A percentile compares a stretch with the other conserved stretches of the same genome.
phyloP scores from a whole-genome alignment of 2,888 invertebrate genomes.

The Notodonta ziczac region DNA sequence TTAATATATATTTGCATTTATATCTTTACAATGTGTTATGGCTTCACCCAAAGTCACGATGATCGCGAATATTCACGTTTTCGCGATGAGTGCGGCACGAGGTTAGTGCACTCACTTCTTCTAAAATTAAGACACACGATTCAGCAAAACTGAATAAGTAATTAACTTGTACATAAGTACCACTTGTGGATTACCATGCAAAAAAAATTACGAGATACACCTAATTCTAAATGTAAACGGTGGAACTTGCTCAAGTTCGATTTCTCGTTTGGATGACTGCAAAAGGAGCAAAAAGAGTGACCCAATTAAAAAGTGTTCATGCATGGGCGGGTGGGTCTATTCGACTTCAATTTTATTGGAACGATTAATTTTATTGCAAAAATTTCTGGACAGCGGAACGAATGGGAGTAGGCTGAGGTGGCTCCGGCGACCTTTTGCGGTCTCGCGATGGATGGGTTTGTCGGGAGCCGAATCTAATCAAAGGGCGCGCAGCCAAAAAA shows the following conservation, averaged over 20 bases:
- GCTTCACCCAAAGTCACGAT: no score
- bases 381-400: conserved; percentile 82
- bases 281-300: conserved; percentile 74
- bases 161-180: no score
- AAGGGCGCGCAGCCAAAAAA: conserved; percentile 63
- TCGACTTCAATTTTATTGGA: conserved; percentile 80
- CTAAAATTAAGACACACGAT: no score
- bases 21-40: no score
- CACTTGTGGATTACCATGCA: no score
- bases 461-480: conserved; percentile 73
- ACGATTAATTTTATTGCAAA: conserved; percentile 84
- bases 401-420: conserved; percentile 69
- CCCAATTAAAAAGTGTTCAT: conserved; percentile 83
- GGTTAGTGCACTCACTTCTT: no score
- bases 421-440: conserved; percentile 73
- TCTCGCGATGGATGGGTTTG: conserved; percentile 69
- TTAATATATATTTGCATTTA: no score
- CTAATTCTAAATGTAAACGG: conserved; percentile 24
- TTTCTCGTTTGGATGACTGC: conserved; percentile 69
- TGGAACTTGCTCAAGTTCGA: conserved; percentile 66
- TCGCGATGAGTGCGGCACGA: no score
- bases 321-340: conserved; percentile 77
- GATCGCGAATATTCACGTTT: no score
- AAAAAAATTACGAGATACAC: neutral
- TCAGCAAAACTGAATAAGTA: no score